Percentiles rank a stretch among this genome's conserved stretches.
phyloP scores from a whole-genome alignment of 2,888 invertebrate genomes.

The Nemapogon koenigi region DNA sequence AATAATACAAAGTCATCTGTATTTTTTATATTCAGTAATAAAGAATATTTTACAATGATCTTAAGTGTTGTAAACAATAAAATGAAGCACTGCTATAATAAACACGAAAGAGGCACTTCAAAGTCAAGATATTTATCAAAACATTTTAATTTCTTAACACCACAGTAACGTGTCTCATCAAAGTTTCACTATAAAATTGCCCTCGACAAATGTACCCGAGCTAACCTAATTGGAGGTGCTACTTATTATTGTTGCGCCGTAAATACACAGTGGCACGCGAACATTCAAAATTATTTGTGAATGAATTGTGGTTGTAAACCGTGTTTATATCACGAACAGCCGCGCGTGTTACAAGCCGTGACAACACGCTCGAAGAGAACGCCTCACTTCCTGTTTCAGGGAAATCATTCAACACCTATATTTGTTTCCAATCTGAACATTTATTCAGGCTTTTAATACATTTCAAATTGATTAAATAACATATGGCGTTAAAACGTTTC shows the following conservation, averaged over 20 bases:
- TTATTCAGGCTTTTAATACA: too few species aligned
- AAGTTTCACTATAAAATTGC: slow-evolving; percentile 9
- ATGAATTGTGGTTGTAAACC: slow-evolving; percentile 17
- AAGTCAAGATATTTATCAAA: slow-evolving; percentile 21
- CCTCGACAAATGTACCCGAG: slow-evolving; percentile 24
- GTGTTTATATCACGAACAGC: slow-evolving; percentile 9
- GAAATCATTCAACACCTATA: too few species aligned
- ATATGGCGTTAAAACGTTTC: too few species aligned
- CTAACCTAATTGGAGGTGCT: slow-evolving; percentile 38
- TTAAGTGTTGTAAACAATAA: too few species aligned
- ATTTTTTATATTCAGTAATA: too few species aligned
- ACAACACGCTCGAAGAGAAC: too few species aligned
- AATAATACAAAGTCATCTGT: too few species aligned
- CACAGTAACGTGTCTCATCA: slow-evolving; percentile 16
- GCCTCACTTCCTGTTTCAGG: too few species aligned
- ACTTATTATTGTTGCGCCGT: slow-evolving; percentile 24
- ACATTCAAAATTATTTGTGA: slow-evolving; percentile 15
- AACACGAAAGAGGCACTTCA: slow-evolving; percentile 8
- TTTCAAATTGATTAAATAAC: too few species aligned
- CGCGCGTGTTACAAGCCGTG: neutral
- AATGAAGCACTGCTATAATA: too few species aligned
- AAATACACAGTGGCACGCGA: slow-evolving; percentile 27
- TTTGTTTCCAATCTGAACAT: too few species aligned
- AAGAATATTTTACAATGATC: too few species aligned
- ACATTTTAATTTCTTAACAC: slow-evolving; percentile 39